These are phyloP conservation scores for Yponomeuta evonymella DNA, from an alignment of 2,888 invertebrate species.

Conservation along the genomic window DNA sequence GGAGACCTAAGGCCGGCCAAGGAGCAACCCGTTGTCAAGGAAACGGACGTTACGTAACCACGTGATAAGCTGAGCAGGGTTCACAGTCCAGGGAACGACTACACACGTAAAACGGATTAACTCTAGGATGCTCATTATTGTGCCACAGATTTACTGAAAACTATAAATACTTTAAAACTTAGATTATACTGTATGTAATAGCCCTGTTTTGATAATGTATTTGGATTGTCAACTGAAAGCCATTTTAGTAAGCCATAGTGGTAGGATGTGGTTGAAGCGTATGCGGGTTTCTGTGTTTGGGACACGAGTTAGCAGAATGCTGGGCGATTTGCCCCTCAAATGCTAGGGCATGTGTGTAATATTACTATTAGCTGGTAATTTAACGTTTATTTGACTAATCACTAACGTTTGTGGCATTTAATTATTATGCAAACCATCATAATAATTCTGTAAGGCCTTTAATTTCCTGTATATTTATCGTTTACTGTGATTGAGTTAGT, in stretches of 20 bases:
- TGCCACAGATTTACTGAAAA: constrained; percentile 56
- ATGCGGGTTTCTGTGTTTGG: neutral
- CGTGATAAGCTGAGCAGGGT: constrained; percentile 65
- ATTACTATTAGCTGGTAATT: neutral
- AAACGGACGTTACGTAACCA: constrained; percentile 27
- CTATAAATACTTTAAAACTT: constrained; percentile 36
- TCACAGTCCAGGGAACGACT: constrained; percentile 39
- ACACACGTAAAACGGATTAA: constrained; percentile 41
- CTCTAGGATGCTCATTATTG: constrained; percentile 68
- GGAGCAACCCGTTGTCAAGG: neutral
- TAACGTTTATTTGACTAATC: constrained; percentile 1
- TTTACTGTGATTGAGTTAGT: constrained; percentile 69
- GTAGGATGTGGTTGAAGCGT: neutral
- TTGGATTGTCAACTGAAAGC: constrained; percentile 34
- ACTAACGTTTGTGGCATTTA: constrained; percentile 1
- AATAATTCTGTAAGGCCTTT: neutral
- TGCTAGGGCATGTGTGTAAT: neutral
- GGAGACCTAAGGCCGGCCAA: constrained; percentile 30
- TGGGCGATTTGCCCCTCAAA: neutral
- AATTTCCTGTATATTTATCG: constrained; percentile 7
- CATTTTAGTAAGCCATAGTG: constrained; percentile 31
- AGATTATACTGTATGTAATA: constrained; percentile 58
- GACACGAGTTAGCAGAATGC: neutral
- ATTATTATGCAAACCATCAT: constrained; percentile 1
- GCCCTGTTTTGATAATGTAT: constrained; percentile 38